Evolutionary conservation across 2,113 vertebrate genomes (phyloP), one percentile per base, ranked within the genome.

Genomic region (Marmota flaviventris): DNA sequence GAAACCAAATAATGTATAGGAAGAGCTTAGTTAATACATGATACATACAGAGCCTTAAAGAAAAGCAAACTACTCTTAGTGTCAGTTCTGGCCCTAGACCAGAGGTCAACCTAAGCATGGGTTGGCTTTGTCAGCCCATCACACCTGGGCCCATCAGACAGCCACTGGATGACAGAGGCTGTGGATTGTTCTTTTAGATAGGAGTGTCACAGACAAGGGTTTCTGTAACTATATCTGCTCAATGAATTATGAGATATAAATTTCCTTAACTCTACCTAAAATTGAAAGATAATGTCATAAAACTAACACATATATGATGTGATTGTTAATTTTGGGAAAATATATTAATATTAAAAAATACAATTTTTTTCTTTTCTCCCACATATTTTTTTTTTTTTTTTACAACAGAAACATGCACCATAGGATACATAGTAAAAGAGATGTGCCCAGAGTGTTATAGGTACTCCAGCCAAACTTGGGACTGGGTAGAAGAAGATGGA

Each of bases 401-500:
- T 13, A 1, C 42, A 83, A 34, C 11, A 27, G 22, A n/a, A 53
- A 51, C 27, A 77, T 29, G 8, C 3, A 1, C 8, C 20, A 7
- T 25, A 4, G 78, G 18, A 39, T 20, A n/a, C 63, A 25, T 69
- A 51, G 56, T 56, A 70, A 24, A 42, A 56, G 63, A 69, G 29
- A 24, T 2, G 12, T 34, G 13, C 9, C 24, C 3, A 42, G 11
- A 0, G 12, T 42, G 4, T 56, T 39, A 34, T 4, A 18, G 63
- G 8, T 63, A 0, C 27, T 93, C 8, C 14, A 67, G 34, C 18
- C 12, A 70, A 76, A 58, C 14, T 14, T 29, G 18, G 13, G 32
- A 5, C 16, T 34, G 78, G 6, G 0, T 4, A 42, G 22, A 12
- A 51, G 42, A 58, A 42, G 24, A 0, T 4, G 1, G 18, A 2